Base-by-base conservation (phyloP, 2,888 invertebrate species). In the Rhamphomyia laevipes region DNA sequence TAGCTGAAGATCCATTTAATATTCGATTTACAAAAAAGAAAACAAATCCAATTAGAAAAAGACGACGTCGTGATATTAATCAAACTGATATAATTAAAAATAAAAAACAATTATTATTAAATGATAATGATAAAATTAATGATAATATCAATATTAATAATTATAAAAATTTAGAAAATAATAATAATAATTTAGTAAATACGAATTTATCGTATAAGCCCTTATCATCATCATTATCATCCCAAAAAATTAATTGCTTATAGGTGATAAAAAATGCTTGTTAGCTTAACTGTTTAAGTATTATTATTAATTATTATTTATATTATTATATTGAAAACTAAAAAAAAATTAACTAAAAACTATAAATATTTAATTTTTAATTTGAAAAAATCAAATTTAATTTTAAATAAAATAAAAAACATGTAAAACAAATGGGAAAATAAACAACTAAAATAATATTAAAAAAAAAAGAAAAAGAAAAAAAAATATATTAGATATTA, bases 1-100 rank as follows among this genome's bases (percentile, higher is more conserved):
- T 95, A 47, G 90, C 94, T 47, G 95, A 95, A 72, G 95, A 95
- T 74, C 94, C 93, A 9, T 91, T 89, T 74, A 95, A 95, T 73
- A 82, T 96, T 54, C 81, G 86, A 63, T 91, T 93, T 67, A 78
- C 86, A 40, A 90, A 89, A 73, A 86, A 86, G 70, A 81, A 85
- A 60, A 75, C 77, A 30, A 82, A 83, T 55, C 77, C 81, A 58
- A 77, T 81, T 53, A 82, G 84, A 66, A 80, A 83, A 53, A 75
- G 84, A 53, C 78, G 86, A 61, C 60, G 68, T 37, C 63, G 63
- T 45, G 44, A 53, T 45, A 35, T 35, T n/a, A 31, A 21, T 21
- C 15, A 50, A 49, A 55, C 16, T 46, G 43, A 15, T 27, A 43
- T 1, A 49, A 46, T 3, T 44, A 50, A 18, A 44, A 53, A 37